phyloP scores from a whole-genome alignment of 2,888 invertebrate genomes.

The Drosophila pegasa region DNA sequence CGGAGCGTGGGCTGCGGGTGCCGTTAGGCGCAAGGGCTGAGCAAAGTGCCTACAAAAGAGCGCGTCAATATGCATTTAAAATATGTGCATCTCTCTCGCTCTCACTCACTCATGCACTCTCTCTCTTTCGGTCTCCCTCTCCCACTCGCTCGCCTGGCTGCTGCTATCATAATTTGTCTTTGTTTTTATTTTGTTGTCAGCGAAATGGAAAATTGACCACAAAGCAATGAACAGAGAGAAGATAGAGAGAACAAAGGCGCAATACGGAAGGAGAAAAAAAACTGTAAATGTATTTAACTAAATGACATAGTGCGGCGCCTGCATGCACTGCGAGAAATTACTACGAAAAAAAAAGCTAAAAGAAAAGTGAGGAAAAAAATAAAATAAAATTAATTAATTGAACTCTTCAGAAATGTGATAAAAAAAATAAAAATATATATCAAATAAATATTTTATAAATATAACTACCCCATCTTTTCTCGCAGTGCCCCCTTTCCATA shows the following conservation, averaged over 20 bases:
- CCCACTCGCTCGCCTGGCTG: no score
- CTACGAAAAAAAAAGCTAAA: background rate
- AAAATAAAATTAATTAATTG: background rate
- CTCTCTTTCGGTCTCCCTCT: no score
- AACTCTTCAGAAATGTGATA: background rate
- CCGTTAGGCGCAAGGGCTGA: slow-evolving; percentile 42
- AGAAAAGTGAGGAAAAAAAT: no score
- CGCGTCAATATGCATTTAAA: slow-evolving; percentile 48
- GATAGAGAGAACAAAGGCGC: slow-evolving; percentile 35
- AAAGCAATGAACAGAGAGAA: slow-evolving; percentile 60
- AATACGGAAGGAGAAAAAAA: slow-evolving; percentile 36
- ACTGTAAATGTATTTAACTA: slow-evolving; percentile 40
- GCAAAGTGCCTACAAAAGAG: slow-evolving; percentile 13
- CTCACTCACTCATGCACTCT: background rate
- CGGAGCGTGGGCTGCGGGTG: slow-evolving; percentile 6
- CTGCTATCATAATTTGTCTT: slow-evolving; percentile 34
- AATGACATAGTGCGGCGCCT: slow-evolving; percentile 26
- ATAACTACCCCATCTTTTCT: background rate
- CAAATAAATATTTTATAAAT: background rate
- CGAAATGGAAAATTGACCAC: slow-evolving; percentile 76
- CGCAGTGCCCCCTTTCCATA: slow-evolving; percentile 2
- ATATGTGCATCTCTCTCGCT: slow-evolving; percentile 26
- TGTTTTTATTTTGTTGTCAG: slow-evolving; percentile 61
- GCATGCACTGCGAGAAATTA: slow-evolving; percentile 1
- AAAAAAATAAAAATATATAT: background rate